A percentile compares a stretch with the other conserved stretches of the same genome.
Conservation (phyloP, 2,797 vertebrate species). For the Typhlichthys subterraneus region DNA sequence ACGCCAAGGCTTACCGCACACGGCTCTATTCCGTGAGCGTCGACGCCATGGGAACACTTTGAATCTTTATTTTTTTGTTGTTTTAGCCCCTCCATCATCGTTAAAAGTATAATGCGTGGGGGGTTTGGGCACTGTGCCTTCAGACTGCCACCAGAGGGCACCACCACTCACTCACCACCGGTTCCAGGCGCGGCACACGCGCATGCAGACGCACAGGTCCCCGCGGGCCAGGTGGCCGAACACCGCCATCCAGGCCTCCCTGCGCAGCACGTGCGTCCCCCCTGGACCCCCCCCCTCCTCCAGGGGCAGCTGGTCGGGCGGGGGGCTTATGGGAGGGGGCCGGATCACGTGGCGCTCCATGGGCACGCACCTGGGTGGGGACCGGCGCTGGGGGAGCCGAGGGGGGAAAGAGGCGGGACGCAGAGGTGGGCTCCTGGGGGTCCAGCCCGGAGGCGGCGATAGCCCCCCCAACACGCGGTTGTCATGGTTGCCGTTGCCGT, state of each 20-base stretch:
- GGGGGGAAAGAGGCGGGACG: constrained; percentile 70
- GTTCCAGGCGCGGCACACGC: constrained; percentile 97
- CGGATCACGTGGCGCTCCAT: constrained; percentile 96
- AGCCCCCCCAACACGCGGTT: constrained; percentile 80
- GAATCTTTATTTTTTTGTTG: too few relatives aligned
- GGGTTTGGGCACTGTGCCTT: too few relatives aligned
- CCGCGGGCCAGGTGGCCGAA: constrained; percentile 90
- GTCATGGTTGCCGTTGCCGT: constrained; percentile 80
- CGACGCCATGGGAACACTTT: too few relatives aligned
- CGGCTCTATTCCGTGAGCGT: too few relatives aligned
- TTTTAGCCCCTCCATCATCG: too few relatives aligned
- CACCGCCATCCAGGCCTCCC: constrained; percentile 94
- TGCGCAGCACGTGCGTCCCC: constrained; percentile 86
- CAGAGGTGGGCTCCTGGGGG: constrained; percentile 22
- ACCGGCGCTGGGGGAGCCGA: constrained; percentile 82
- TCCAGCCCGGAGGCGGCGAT: constrained; percentile 72
- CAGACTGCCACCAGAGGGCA: too few relatives aligned
- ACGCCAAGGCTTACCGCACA: too few relatives aligned
- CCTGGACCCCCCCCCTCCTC: constrained; percentile 68
- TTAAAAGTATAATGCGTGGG: too few relatives aligned
- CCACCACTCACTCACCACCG: constrained; percentile 85
- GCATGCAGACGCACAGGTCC: constrained; percentile 95
- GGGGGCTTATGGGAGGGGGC: constrained; percentile 93
- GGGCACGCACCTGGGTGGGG: constrained; percentile 91
- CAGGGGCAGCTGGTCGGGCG: constrained; percentile 89